Base-by-base conservation (phyloP, 2,113 vertebrate genomes). In the Orthonyx spaldingii region DNA sequence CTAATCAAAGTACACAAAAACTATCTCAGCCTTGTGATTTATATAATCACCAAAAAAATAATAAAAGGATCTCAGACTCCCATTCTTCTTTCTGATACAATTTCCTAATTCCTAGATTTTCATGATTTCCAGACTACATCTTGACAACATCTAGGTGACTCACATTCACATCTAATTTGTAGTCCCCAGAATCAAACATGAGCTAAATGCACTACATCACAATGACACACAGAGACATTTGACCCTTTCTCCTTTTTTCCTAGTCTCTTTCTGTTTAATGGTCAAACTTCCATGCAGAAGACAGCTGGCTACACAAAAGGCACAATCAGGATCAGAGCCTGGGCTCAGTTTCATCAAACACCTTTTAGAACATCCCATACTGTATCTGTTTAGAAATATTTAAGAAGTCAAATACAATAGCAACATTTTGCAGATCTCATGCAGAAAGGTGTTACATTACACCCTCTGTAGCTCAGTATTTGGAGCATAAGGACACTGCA, bases 111-210 rank as follows among this genome's bases (percentile, higher is more conserved):
- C 11, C 28, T 49, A 85, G 6, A 24, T 74, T 53, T 60, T 75
- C 11, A 33, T 52, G 3, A 75, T 55, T 87, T 65, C 10, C 23
- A 39, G 37, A 23, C 17, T 74, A 47, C 7, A 46, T n/a, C 22
- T 49, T 56, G 46, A 65, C 1, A 7, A 77, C 13, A 41, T 16
- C 35, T 50, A 60, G 28, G 28, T 69, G 23, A 23, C 7, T 63
- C 11, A 20, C 30, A 27, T 16, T 83, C 33, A 37, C 20, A 52
- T 28, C 4, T 52, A 79, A 52, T 24, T 75, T 0, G 0, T 37
- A 71, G 23, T 22, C 80, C 17, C 56, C 6, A 10, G 33, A 83
- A 70, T 14, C 2, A 32, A 56, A 35, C 1, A 1, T 19, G 17
- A 55, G 26, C 16, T 71, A 46, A 84, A 75, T 37, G 24, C 5